Percentiles rank a stretch among this genome's conserved stretches.
phyloP scores from a whole-genome alignment of 2,888 invertebrate species.

The Cheiracanthium punctorium region DNA sequence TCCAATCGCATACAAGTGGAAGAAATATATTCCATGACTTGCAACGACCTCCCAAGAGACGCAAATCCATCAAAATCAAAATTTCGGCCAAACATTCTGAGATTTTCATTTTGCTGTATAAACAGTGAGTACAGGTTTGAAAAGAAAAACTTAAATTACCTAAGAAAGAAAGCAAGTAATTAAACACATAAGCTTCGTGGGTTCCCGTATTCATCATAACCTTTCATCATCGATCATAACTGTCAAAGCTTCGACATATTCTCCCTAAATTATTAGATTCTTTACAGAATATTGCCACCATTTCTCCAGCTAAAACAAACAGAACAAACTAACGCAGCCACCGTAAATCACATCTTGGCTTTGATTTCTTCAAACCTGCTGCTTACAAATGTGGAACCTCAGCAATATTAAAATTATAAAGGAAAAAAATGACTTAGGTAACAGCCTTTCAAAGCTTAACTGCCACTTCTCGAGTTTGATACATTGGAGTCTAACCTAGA shows the following conservation, averaged over 20 bases:
- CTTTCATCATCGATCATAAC: not conserved
- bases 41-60: too few relatives aligned
- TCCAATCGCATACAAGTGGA: too few relatives aligned
- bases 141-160: not conserved
- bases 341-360: not conserved
- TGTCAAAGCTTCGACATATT: not conserved
- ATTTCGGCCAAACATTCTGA: too few relatives aligned
- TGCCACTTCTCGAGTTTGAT: conserved; percentile 45
- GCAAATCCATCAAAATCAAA: too few relatives aligned
- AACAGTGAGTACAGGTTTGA: not conserved
- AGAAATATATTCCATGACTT: too few relatives aligned
- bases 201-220: not conserved
- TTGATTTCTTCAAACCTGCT: not conserved
- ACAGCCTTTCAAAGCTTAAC: conserved; percentile 18
- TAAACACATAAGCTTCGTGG: not conserved
- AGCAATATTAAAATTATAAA: not conserved
- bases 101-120: too few relatives aligned
- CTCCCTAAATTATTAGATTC: not conserved
- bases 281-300: not conserved
- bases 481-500: conserved; percentile 47
- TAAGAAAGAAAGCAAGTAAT: not conserved
- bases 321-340: not conserved
- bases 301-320: not conserved
- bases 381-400: not conserved
- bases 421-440: not conserved